Base-by-base conservation (phyloP, 2,113 vertebrate species). In the Coptodon bakossiorum region DNA sequence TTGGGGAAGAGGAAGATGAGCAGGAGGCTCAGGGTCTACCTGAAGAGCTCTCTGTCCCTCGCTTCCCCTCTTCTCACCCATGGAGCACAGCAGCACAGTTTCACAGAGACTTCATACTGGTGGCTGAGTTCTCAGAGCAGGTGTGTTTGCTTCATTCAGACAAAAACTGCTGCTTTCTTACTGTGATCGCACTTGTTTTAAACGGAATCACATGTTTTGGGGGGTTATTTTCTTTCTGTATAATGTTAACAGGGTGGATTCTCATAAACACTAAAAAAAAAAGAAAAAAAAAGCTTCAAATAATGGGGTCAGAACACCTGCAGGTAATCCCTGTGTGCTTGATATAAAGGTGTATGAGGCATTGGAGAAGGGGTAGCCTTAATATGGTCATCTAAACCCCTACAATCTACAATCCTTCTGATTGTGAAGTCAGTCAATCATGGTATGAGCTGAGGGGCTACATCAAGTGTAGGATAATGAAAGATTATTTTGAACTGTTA, bases 111-210 rank as follows among this genome's bases (percentile, higher is more conserved):
- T 99, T 99, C 92, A 98, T 99, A 57, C 97, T 99, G 81, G 97
- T 99, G 95, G 97, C 98, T 0, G 98, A 99, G 84, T 99, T 99
- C 95, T 99, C 98, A 0, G 98, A 99, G 88, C 97, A 99, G 95
- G 98, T 96, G 82, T 16, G 88, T 52, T n/a, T 27, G n/a, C 36
- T 56, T 22, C 11, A 78, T 50, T 50, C 45, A 78, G 17, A 50
- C 43, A 50, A 48, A 78, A 50, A 78, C 43, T 31, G 43, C 24
- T 31, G 71, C 43, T 17, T 50, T 17, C 43, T 76, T 7, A 50
- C 71, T 76, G 43, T 78, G 71, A 19, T 29, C 43, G 24, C 43
- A 78, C 16, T 31, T 50, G 17, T 29, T 31, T 31, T 31, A 50
- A 78, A 78, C 40, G 14, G 43, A n/a, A 71, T 71, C 5, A 8